A percentile compares a stretch with the other conserved stretches of the same genome.
These are phyloP conservation scores for Pseudorectes ferrugineus DNA, from an alignment of 2,113 vertebrate genomes.

Conservation along the genomic window DNA sequence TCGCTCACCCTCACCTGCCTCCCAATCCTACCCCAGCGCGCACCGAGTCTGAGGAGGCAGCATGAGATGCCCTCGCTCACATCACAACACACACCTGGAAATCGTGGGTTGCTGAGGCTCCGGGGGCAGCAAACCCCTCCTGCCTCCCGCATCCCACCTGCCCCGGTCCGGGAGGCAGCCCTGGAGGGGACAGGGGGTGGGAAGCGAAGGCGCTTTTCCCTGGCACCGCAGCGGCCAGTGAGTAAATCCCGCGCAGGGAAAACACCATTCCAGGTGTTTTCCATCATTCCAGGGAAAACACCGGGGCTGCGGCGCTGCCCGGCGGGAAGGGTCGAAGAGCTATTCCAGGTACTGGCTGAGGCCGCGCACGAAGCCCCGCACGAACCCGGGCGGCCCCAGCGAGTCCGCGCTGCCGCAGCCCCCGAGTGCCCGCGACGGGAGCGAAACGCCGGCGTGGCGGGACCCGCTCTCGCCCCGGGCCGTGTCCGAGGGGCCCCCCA, in stretches of 20 bases:
- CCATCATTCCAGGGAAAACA: neutral
- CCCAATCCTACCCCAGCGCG: too few species aligned
- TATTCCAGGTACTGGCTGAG: neutral
- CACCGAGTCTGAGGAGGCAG: too few species aligned
- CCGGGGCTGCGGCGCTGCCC: neutral
- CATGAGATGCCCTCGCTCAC: rapidly evolving
- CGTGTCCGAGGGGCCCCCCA: neutral
- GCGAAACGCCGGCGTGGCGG: rapidly evolving
- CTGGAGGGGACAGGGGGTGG: neutral
- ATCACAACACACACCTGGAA: rapidly evolving
- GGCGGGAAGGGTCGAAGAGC: rapidly evolving
- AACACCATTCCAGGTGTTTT: too few species aligned
- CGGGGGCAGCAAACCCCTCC: neutral
- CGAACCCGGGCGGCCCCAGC: neutral
- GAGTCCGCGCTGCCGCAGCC: neutral
- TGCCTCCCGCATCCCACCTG: neutral
- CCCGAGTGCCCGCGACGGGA: neutral
- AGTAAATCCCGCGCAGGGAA: rapidly evolving
- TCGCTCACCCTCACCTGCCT: neutral
- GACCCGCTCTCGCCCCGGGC: neutral
- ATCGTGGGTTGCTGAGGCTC: rapidly evolving
- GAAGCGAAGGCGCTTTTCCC: neutral
- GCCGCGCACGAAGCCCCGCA: neutral
- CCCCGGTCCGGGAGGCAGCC: neutral
- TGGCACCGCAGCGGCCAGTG: rapidly evolving